These are phyloP conservation scores for Mamestra configurata DNA, from an alignment of 1,140 invertebrate genomes.

Conservation along the genomic window DNA sequence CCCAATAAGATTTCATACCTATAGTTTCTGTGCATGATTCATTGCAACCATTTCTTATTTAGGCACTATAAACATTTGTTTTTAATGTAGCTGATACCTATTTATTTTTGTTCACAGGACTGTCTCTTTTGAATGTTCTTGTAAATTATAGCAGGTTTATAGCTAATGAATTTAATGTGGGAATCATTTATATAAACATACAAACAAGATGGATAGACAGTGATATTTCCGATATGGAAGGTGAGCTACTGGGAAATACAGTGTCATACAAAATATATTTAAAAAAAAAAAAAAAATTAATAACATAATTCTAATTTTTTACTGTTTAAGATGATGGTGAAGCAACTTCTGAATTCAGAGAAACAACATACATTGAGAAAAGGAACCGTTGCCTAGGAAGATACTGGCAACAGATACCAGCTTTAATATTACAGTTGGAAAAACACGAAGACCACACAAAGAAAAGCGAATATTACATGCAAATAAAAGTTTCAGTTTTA, in stretches of 20 bases:
- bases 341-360: conserved; percentile 54
- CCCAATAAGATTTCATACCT: too few relatives aligned
- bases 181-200: conserved; percentile 89
- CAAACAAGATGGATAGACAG: conserved; percentile 88
- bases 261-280: background rate
- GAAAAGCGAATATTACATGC: conserved; percentile 42
- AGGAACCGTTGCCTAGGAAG: conserved; percentile 82
- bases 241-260: conserved; percentile 58
- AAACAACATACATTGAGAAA: conserved; percentile 71
- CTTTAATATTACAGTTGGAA: conserved; percentile 72
- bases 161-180: conserved; percentile 84
- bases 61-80: background rate
- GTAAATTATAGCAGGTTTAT: conserved; percentile 88
- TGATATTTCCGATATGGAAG: conserved; percentile 74
- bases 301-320: conserved; percentile 47
- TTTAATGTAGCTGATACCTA: background rate
- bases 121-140: conserved; percentile 87
- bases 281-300: conserved; percentile 2
- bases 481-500: conserved; percentile 62
- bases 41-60: background rate
- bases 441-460: conserved; percentile 55
- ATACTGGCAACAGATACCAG: conserved; percentile 87
- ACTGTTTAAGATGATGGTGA: conserved; percentile 70
- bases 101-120: conserved; percentile 69
- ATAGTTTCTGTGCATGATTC: too few relatives aligned